Percentiles rank a stretch among this genome's conserved stretches.
These are phyloP conservation scores for Rhagologus leucostigma DNA, from an alignment of 2,113 vertebrate genomes.

Conservation along the genomic window DNA sequence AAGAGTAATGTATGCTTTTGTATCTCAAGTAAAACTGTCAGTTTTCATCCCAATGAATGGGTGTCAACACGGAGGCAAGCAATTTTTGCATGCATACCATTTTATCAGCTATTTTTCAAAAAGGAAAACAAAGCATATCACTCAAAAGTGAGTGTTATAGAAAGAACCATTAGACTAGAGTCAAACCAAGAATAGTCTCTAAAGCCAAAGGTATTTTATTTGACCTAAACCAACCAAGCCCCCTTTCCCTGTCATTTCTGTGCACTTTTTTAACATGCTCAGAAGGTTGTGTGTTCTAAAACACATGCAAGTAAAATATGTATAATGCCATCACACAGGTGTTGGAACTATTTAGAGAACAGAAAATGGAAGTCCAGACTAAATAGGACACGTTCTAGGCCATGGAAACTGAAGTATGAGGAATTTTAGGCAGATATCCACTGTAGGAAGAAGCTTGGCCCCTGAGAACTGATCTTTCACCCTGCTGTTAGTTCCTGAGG, in stretches of 20 bases:
- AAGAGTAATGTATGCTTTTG: background rate
- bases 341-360: background rate
- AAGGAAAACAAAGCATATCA: background rate
- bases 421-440: background rate
- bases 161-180: background rate
- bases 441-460: background rate
- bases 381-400: accelerated
- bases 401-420: background rate
- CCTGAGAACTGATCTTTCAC: background rate
- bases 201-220: background rate
- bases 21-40: background rate
- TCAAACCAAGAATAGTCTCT: background rate
- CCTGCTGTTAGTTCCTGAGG: background rate
- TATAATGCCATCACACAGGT: background rate
- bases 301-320: background rate
- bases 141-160: background rate
- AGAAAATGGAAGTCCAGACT: background rate
- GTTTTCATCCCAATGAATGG: background rate
- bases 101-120: background rate
- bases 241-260: background rate
- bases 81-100: background rate
- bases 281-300: background rate
- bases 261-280: background rate
- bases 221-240: background rate
- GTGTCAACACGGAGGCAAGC: background rate